Conservation (phyloP, 2,888 invertebrate genomes). For the Thymelicus sylvestris region DNA sequence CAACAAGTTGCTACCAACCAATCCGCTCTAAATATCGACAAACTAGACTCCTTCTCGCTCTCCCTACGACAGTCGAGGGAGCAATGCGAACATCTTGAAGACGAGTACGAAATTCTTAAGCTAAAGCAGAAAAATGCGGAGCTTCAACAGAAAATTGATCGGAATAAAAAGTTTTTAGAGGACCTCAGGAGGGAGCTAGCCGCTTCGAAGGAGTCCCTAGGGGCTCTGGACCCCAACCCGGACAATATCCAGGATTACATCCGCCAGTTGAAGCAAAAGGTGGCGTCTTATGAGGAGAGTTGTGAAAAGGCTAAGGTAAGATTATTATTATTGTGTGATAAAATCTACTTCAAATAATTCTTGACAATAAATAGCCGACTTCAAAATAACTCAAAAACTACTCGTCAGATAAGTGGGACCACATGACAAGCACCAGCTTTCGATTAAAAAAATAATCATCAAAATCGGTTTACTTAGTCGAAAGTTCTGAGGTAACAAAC, state of each 20-base stretch:
- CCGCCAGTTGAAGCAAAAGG: constrained; percentile 68
- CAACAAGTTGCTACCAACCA: constrained; percentile 55
- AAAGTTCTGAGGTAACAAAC: too few relatives aligned
- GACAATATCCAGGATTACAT: constrained; percentile 68
- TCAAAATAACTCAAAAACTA: too few relatives aligned
- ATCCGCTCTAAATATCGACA: constrained; percentile 50
- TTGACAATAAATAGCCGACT: too few relatives aligned
- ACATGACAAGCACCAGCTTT: too few relatives aligned
- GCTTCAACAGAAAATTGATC: constrained; percentile 66
- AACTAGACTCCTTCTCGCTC: constrained; percentile 63
- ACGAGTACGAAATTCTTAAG: constrained; percentile 70
- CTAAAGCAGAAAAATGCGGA: constrained; percentile 66
- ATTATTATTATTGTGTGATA: too few relatives aligned
- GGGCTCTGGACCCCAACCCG: constrained; percentile 60
- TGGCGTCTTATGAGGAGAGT: constrained; percentile 71
- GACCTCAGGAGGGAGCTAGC: constrained; percentile 63
- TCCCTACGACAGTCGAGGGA: constrained; percentile 60
- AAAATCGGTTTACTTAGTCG: too few relatives aligned
- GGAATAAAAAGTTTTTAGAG: constrained; percentile 65
- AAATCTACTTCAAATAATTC: too few relatives aligned
- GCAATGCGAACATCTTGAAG: constrained; percentile 56
- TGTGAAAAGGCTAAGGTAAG: constrained; percentile 68
- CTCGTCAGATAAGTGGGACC: too few relatives aligned
- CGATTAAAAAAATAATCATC: too few relatives aligned
- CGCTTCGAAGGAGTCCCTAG: constrained; percentile 57